A percentile compares a stretch with the other conserved stretches of the same genome.
phyloP scores from a whole-genome alignment of 2,888 invertebrate species.

The Drosophila anomelani region DNA sequence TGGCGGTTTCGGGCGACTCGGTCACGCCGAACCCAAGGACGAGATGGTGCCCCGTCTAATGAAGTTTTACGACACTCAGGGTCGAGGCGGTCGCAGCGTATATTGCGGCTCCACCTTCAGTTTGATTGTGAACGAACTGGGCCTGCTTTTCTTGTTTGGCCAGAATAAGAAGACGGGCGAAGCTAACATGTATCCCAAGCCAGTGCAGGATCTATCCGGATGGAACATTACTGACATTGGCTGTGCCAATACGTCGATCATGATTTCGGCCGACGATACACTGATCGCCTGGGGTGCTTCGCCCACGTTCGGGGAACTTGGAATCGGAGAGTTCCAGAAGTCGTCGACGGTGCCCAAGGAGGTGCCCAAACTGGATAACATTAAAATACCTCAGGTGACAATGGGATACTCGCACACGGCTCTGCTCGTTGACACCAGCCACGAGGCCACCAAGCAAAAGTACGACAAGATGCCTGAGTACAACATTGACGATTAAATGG shows the following conservation, averaged over 20 bases:
- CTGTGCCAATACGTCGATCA: conserved; percentile 92
- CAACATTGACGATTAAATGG: conserved; percentile 83
- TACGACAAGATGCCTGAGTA: conserved; percentile 86
- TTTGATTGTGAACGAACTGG: conserved; percentile 92
- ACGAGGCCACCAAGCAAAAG: conserved; percentile 86
- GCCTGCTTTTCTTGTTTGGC: conserved; percentile 92
- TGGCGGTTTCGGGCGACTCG: conserved; percentile 96
- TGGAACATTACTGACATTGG: conserved; percentile 95
- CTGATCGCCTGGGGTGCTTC: conserved; percentile 97
- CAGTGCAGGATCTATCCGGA: conserved; percentile 95
- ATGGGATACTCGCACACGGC: conserved; percentile 95
- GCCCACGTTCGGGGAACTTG: conserved; percentile 97
- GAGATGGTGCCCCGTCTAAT: conserved; percentile 94
- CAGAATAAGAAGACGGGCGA: conserved; percentile 97
- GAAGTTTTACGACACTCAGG: conserved; percentile 94
- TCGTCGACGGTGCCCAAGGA: conserved; percentile 95
- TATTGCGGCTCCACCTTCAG: conserved; percentile 95
- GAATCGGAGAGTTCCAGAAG: conserved; percentile 94
- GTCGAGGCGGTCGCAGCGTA: conserved; percentile 92
- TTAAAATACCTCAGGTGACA: conserved; percentile 91
- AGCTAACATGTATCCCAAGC: conserved; percentile 98
- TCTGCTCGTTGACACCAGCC: conserved; percentile 86
- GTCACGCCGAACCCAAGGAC: conserved; percentile 96
- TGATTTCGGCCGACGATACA: conserved; percentile 95
- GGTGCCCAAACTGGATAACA: conserved; percentile 90